Evolutionary conservation across 2,113 vertebrate species (phyloP).

Genomic region (Hassar affinis): DNA sequence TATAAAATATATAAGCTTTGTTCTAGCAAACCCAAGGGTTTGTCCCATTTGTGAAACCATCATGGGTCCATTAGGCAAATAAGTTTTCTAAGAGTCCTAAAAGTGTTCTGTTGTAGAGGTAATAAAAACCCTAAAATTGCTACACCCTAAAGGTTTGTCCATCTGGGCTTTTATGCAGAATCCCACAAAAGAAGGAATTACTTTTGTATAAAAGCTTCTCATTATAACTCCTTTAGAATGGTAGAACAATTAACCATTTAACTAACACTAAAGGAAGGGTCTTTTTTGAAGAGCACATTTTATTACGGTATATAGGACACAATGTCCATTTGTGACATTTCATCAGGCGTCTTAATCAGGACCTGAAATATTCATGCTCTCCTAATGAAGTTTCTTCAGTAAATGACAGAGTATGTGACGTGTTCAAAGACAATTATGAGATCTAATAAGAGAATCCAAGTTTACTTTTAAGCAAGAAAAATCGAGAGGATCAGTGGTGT

Average conservation of each 20-base stretch:
- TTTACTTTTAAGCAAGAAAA: slow-evolving; percentile 44
- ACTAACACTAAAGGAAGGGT: neutral
- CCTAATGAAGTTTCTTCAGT: slow-evolving; percentile 33
- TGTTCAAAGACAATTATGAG: slow-evolving; percentile 27
- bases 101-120: neutral
- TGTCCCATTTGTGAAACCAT: neutral
- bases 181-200: too few species aligned
- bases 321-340: neutral
- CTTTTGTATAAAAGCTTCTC: neutral
- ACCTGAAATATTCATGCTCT: slow-evolving; percentile 29
- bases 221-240: neutral
- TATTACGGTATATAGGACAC: neutral
- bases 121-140: too few species aligned
- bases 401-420: slow-evolving; percentile 20
- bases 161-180: neutral
- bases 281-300: neutral
- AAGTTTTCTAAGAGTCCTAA: neutral
- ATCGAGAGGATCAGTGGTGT: slow-evolving; percentile 16
- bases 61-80: neutral
- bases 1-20: neutral
- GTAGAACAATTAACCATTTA: neutral
- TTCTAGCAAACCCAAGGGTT: neutral
- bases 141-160: neutral
- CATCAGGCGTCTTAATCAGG: slow-evolving; percentile 22
- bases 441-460: slow-evolving; percentile 2